These are phyloP conservation scores for Falco novaeseelandiae DNA, from an alignment of 2,797 vertebrate species.

Conservation along the genomic window DNA sequence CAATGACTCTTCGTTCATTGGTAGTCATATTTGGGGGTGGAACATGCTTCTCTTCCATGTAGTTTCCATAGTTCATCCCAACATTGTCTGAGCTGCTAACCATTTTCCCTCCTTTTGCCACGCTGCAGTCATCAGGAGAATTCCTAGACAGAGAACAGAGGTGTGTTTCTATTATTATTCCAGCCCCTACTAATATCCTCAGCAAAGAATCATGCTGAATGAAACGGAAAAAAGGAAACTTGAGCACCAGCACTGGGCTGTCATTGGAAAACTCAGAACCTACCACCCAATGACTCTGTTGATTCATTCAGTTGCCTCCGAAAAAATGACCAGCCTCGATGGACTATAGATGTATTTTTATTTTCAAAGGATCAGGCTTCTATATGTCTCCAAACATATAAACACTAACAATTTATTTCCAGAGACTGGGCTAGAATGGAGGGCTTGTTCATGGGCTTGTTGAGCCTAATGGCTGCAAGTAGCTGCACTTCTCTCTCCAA, in stretches of 20 bases:
- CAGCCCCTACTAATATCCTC: neutral
- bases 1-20: conserved; percentile 87
- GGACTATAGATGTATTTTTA: neutral
- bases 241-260: neutral
- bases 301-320: neutral
- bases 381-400: neutral
- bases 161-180: neutral
- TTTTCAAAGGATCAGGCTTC: neutral
- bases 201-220: neutral
- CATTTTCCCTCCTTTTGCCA: conserved; percentile 85
- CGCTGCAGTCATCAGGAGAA: conserved; percentile 84
- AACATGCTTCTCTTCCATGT: conserved; percentile 88
- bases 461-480: neutral
- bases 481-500: neutral
- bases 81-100: conserved; percentile 76
- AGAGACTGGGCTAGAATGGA: neutral
- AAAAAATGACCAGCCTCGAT: neutral
- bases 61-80: conserved; percentile 84
- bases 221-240: neutral
- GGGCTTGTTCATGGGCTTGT: neutral
- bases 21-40: conserved; percentile 88
- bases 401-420: neutral
- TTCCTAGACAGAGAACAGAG: conserved; percentile 72
- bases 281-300: neutral
- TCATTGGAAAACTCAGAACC: neutral